These are phyloP conservation scores for Pleuronectes platessa DNA, from an alignment of 2,113 vertebrate genomes.

Conservation along the genomic window DNA sequence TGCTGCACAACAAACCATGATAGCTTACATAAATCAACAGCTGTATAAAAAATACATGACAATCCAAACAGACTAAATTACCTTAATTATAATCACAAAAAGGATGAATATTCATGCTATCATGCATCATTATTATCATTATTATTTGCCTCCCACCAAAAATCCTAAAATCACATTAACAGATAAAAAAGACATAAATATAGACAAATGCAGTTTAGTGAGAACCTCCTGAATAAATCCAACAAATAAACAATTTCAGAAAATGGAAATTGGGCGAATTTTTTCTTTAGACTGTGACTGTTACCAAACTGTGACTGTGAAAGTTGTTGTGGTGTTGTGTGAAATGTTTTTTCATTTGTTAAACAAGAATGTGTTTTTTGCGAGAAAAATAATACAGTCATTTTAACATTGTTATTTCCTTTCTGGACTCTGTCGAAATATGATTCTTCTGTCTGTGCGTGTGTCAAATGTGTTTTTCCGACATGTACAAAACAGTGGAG, in stretches of 20 bases:
- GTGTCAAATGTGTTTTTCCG: constrained; percentile 55
- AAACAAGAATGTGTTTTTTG: no score
- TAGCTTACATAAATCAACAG: not conserved
- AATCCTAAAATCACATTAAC: no score
- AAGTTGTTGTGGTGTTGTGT: not conserved
- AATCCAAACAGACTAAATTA: no score
- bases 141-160: no score
- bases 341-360: no score
- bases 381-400: not conserved
- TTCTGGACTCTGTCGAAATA: constrained; percentile 15
- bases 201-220: no score
- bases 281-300: not conserved
- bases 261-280: no score
- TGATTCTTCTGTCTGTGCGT: constrained; percentile 14
- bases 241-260: not conserved
- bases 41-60: not conserved
- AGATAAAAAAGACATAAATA: no score
- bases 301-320: not conserved
- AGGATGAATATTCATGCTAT: no score
- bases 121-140: no score
- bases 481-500: constrained; percentile 60
- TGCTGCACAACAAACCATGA: not conserved
- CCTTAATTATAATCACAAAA: no score
- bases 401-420: constrained; percentile 7
- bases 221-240: no score